Base-by-base conservation (phyloP, 2,888 invertebrate genomes). In the Drosophila siamana region DNA sequence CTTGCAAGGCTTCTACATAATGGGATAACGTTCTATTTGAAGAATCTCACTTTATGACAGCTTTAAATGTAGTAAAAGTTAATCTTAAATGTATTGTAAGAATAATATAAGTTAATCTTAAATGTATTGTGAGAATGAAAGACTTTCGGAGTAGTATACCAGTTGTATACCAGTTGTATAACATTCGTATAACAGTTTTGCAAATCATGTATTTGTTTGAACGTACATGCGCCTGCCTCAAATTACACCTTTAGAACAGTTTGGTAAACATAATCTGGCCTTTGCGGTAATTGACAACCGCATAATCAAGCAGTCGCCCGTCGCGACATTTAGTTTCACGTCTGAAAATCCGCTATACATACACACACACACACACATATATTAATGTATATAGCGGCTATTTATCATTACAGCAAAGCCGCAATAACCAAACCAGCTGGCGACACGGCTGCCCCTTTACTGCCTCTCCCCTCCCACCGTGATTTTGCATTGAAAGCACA, bases 401-500 rank as follows among this genome's bases (percentile, higher is more conserved):
- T 81, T 81, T 86, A 81, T 81, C 86, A 81, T 77, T 64, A 33
- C 62, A 67, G 69, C 47, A 19, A 56, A 55, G 63, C 52, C 70
- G 62, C 68, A 68, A 69, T 69, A 51, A 52, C 62, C 50, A 54
- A 54, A 67, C 28, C 41, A 50, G 13, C 38, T 43, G 47, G 24
- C 24, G 41, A 50, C 47, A 59, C 40, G 40, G 40, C 40, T 22
- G 7, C 9, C 11, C 22, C 5, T 16, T 16, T n/a, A n/a, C n/a
- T n/a, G n/a, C n/a, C 36, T 15, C 52, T 26, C 16, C 16, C 9
- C 28, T 26, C 28, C 15, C 40, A 13, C 38, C 9, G 79, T 79
- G 77, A 87, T 85, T 87, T 74, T 72, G 64, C 82, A 87, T 85
- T 83, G 82, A 87, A 87, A 79, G 87, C 87, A 65, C 65, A 65